phyloP scores from a whole-genome alignment of 2,888 invertebrate genomes.

The Lasioglossum marginatum region DNA sequence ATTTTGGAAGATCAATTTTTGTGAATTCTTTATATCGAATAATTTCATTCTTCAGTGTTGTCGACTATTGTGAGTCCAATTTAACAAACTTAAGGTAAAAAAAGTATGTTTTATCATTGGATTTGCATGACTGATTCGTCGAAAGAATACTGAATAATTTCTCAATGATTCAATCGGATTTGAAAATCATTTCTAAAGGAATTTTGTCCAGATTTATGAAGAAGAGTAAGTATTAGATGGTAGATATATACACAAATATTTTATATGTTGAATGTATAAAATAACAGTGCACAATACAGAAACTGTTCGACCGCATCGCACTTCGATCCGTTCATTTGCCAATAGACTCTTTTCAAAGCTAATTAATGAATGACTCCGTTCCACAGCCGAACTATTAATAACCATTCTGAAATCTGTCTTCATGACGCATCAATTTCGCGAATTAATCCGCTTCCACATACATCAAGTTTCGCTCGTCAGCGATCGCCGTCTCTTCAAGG shows the following conservation, averaged over 20 bases:
- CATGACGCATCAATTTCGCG: slow-evolving; percentile 27
- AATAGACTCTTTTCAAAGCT: neutral
- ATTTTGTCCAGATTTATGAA: neutral
- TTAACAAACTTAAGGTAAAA: no score
- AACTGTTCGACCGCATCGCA: neutral
- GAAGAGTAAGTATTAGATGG: neutral
- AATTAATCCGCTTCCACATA: slow-evolving; percentile 19
- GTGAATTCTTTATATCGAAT: no score
- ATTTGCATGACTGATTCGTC: neutral
- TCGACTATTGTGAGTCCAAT: no score
- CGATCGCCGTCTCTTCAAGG: slow-evolving; percentile 68
- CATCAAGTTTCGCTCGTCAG: slow-evolving; percentile 41
- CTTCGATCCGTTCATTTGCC: neutral
- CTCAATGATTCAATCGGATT: neutral
- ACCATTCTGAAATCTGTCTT: slow-evolving; percentile 8
- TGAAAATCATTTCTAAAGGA: neutral
- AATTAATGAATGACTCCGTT: neutral
- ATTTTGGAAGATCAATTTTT: neutral
- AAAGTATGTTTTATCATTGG: no score
- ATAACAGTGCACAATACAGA: neutral
- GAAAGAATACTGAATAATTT: neutral
- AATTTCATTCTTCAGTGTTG: no score
- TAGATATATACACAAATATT: neutral
- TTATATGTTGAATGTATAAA: neutral
- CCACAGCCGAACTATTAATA: neutral